These are phyloP conservation scores for Brachionichthys hirsutus DNA, from an alignment of 2,113 vertebrate species.

Conservation along the genomic window DNA sequence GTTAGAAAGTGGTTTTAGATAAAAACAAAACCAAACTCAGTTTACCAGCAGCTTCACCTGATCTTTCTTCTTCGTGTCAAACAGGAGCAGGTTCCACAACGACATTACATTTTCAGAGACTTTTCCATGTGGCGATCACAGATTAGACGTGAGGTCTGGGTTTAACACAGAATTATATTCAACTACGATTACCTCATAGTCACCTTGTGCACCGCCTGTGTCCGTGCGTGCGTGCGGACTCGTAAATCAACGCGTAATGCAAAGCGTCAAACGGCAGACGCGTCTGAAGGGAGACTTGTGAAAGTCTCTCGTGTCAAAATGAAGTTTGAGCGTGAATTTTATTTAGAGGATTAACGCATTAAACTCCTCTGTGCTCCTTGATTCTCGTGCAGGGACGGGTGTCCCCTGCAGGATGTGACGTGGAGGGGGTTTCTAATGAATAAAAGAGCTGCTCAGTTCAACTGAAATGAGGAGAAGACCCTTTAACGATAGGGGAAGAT, in stretches of 20 bases:
- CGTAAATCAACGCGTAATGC: conserved; percentile 31
- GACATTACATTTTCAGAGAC: background rate
- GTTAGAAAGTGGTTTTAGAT: background rate
- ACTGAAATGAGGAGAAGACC: no score
- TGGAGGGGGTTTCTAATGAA: no score
- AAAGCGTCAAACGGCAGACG: conserved; percentile 38
- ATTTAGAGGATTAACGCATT: no score
- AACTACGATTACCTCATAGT: conserved; percentile 8
- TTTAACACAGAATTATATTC: background rate
- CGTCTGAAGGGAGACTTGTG: background rate
- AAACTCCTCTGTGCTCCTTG: no score
- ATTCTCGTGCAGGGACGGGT: no score
- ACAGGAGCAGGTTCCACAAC: conserved; percentile 7
- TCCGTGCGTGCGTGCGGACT: conserved; percentile 29
- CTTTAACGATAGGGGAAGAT: no score
- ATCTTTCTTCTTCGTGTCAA: background rate
- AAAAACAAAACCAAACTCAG: background rate
- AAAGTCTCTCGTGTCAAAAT: background rate
- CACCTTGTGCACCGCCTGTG: conserved; percentile 28
- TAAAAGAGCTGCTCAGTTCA: no score
- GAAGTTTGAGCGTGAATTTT: no score
- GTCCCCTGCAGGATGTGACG: no score
- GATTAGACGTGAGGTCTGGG: background rate
- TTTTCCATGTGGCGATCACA: background rate
- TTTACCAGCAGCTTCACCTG: background rate